Evolutionary conservation across 2,113 vertebrate species (phyloP).

Genomic region (Corythoichthys haematopterus): DNA sequence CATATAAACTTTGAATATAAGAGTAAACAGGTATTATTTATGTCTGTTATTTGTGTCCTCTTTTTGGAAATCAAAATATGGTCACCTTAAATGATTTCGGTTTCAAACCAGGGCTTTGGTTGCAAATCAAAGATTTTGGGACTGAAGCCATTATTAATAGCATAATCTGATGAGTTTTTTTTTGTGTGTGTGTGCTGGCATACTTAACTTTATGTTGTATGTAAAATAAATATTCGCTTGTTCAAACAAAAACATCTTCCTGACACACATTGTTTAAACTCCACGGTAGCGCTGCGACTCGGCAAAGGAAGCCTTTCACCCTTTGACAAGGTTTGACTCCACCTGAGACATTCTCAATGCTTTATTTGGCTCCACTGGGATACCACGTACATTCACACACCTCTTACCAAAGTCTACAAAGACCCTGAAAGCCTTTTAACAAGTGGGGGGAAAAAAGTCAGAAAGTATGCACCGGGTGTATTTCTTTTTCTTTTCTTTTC

Average conservation of each 20-base stretch:
- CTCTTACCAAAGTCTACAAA: constrained; percentile 71
- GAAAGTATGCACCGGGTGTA: constrained; percentile 23
- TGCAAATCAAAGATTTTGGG: neutral
- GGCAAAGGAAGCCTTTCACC: constrained; percentile 39
- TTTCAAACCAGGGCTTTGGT: too few relatives aligned
- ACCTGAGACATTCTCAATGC: constrained; percentile 30
- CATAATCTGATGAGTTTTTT: neutral
- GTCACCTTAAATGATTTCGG: too few relatives aligned
- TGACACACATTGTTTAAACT: constrained; percentile 2
- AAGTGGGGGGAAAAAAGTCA: constrained; percentile 41
- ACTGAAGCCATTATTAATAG: neutral
- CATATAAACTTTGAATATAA: too few relatives aligned
- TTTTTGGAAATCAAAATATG: too few relatives aligned
- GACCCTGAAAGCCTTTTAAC: constrained; percentile 64
- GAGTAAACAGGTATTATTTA: too few relatives aligned
- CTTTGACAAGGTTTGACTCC: constrained; percentile 39
- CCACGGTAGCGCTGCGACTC: constrained; percentile 10
- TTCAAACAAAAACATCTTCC: constrained; percentile 6
- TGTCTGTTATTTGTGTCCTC: too few relatives aligned
- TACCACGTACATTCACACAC: constrained; percentile 15
- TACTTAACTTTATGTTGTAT: neutral
- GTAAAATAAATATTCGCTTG: neutral
- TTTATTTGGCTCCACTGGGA: constrained; percentile 42
- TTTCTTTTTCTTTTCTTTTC: constrained; percentile 7
- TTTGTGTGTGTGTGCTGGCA: neutral